Evolutionary conservation across 92 coral and sea anemone genomes (phyloP).

Genomic region (Pocillopora meandrina): DNA sequence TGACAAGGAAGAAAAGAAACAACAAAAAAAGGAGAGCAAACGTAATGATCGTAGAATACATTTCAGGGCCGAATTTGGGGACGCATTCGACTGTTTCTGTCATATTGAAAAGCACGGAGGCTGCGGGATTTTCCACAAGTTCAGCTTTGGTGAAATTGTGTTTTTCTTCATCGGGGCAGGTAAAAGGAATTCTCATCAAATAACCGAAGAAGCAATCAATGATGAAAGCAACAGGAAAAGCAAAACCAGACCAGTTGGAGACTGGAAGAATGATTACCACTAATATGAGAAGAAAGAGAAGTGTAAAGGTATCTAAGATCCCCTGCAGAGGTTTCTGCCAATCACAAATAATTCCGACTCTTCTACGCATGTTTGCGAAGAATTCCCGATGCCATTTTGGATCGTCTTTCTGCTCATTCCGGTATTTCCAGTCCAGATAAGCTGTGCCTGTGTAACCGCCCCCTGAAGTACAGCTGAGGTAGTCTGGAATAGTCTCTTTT

Average conservation of each 20-base stretch:
- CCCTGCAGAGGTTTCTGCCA: conserved; percentile 76
- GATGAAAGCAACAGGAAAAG: conserved; percentile 69
- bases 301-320: conserved; percentile 41
- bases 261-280: conserved; percentile 69
- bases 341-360: conserved; percentile 52
- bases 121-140: conserved; percentile 41
- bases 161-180: conserved; percentile 54
- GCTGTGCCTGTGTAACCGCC: conserved; percentile 89
- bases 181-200: conserved; percentile 65
- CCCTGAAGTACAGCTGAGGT: conserved; percentile 86
- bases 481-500: conserved; percentile 63
- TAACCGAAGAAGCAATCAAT: conserved; percentile 76
- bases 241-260: conserved; percentile 54
- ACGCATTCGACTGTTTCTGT: conserved; percentile 40
- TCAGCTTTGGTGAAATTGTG: conserved; percentile 59
- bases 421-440: conserved; percentile 91
- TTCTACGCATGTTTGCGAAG: conserved; percentile 73
- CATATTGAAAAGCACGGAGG: conserved; percentile 16
- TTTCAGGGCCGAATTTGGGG: conserved; percentile 53
- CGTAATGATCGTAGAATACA: conserved; percentile 33
- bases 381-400: conserved; percentile 82
- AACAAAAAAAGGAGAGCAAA: conserved; percentile 31
- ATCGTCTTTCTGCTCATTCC: conserved; percentile 73
- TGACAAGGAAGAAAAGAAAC: conserved; percentile 45
- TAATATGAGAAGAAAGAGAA: conserved; percentile 37